Conservation (phyloP, 2,888 invertebrate genomes). For the Zaprionus lineosus region DNA sequence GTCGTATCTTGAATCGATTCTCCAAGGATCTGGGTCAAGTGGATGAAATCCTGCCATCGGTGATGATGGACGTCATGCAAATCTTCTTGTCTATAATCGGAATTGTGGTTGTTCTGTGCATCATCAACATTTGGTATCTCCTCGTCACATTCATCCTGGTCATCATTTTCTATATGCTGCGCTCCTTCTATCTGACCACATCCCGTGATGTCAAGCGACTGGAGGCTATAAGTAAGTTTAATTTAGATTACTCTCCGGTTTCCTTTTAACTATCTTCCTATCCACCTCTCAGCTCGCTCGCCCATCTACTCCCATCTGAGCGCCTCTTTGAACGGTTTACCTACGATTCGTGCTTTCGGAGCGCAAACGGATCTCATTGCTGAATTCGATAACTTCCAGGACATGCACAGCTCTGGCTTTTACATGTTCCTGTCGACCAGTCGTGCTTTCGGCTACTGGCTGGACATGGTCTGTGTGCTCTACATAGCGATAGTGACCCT, state of each 20-base stretch:
- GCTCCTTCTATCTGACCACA: constrained; percentile 90
- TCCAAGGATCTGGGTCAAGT: constrained; percentile 91
- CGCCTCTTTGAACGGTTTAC: constrained; percentile 93
- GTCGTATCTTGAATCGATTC: constrained; percentile 92
- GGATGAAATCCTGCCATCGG: constrained; percentile 82
- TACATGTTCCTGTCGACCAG: constrained; percentile 94
- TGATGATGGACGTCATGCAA: constrained; percentile 84
- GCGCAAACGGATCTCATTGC: constrained; percentile 90
- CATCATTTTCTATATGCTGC: constrained; percentile 88
- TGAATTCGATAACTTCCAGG: constrained; percentile 92
- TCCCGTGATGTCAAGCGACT: constrained; percentile 91
- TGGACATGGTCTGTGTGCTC: constrained; percentile 93
- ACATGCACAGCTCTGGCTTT: constrained; percentile 95
- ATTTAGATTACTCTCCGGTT: neutral
- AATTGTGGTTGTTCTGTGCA: constrained; percentile 89
- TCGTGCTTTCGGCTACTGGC: constrained; percentile 96
- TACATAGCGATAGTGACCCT: constrained; percentile 94
- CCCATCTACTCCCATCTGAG: constrained; percentile 97
- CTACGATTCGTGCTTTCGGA: constrained; percentile 94
- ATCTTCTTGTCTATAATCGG: constrained; percentile 91
- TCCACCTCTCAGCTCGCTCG: constrained; percentile 88
- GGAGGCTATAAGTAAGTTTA: constrained; percentile 90
- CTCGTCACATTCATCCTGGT: constrained; percentile 88
- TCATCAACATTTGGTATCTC: constrained; percentile 89
- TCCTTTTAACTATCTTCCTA: neutral